phyloP scores from a whole-genome alignment of 2,797 vertebrate species.

The Galaxias olidus region DNA sequence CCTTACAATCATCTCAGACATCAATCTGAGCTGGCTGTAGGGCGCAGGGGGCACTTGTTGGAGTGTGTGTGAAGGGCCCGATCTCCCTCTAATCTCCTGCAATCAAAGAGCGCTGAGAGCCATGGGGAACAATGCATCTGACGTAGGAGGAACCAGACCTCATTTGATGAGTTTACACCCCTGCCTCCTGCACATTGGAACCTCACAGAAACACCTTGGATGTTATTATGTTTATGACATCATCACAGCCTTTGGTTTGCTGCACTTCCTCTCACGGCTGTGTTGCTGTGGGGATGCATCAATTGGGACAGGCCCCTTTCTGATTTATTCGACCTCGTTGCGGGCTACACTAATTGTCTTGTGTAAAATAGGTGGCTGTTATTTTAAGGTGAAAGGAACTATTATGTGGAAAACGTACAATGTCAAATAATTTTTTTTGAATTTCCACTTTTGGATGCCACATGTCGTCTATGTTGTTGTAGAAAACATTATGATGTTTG shows the following conservation, averaged over 20 bases:
- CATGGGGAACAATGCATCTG: conserved; percentile 54
- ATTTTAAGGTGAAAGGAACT: no score
- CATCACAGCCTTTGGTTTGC: neutral
- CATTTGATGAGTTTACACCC: conserved; percentile 14
- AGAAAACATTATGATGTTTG: no score
- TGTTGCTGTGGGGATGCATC: neutral
- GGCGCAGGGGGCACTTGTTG: conserved; percentile 46
- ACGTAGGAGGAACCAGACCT: conserved; percentile 47
- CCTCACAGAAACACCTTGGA: neutral
- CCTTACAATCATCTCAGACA: conserved; percentile 45
- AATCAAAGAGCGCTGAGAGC: conserved; percentile 60
- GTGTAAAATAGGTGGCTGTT: no score
- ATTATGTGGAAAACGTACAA: no score
- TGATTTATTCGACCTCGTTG: no score
- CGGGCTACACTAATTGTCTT: no score
- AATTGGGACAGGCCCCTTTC: no score
- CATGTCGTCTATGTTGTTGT: no score
- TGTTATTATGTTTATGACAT: neutral
- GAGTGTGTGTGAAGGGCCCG: conserved; percentile 49
- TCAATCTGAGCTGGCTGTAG: conserved; percentile 1
- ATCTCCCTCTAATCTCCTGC: conserved; percentile 63
- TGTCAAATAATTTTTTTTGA: no score
- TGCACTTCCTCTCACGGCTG: neutral
- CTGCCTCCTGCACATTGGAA: neutral
- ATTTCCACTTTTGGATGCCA: no score